Evolutionary conservation across 2,888 invertebrate species (phyloP).

Genomic region (Emmelina monodactyla): DNA sequence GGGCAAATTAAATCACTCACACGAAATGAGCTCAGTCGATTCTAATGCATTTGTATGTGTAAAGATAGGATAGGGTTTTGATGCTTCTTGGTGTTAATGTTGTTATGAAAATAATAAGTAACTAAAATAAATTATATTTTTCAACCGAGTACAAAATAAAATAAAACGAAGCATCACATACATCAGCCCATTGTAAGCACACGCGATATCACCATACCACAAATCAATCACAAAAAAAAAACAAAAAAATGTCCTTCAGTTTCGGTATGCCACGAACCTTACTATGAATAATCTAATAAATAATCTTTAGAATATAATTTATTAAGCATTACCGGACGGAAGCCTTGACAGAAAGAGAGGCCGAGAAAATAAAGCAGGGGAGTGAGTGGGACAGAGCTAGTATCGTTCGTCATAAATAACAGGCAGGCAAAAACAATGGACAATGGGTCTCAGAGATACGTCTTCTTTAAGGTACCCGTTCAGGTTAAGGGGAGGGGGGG

Average conservation of each 20-base stretch:
- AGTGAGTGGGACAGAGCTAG: constrained; percentile 31
- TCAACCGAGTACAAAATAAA: too few relatives aligned
- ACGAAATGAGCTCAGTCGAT: too few relatives aligned
- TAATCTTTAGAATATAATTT: constrained; percentile 61
- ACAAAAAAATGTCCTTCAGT: constrained; percentile 43
- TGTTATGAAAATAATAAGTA: too few relatives aligned
- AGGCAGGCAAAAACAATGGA: constrained; percentile 63
- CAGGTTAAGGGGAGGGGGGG: constrained; percentile 14
- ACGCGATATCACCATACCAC: constrained; percentile 24
- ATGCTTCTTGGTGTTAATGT: too few relatives aligned
- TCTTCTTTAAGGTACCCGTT: constrained; percentile 53
- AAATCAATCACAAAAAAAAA: constrained; percentile 45
- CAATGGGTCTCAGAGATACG: constrained; percentile 63
- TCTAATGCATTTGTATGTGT: too few relatives aligned
- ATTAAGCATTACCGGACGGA: constrained; percentile 59
- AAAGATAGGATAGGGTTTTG: too few relatives aligned
- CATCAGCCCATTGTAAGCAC: constrained; percentile 21
- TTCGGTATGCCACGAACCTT: constrained; percentile 52
- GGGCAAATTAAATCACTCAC: too few relatives aligned
- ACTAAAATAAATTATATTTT: too few relatives aligned
- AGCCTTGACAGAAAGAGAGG: constrained; percentile 38
- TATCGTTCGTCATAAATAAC: constrained; percentile 63
- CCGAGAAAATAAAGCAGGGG: constrained; percentile 15
- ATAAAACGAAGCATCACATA: constrained; percentile 4
- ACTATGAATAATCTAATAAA: constrained; percentile 65